Evolutionary conservation across 1,140 invertebrate genomes (phyloP), one percentile per base, ranked within the genome.

Genomic region (Drosophila persimilis): DNA sequence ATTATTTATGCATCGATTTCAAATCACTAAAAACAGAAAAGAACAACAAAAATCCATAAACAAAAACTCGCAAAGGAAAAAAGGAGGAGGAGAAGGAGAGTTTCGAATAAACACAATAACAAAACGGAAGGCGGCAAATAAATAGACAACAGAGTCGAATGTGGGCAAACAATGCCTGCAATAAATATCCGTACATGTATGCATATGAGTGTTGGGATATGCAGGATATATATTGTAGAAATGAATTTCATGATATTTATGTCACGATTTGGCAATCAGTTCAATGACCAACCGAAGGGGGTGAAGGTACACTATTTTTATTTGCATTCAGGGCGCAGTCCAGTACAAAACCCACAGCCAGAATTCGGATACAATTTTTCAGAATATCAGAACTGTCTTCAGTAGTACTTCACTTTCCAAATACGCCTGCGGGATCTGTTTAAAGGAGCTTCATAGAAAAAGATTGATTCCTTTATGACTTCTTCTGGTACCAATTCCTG

Each of bases 1-100:
- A 86, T 86, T 85, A 85, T 85, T 85, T 86, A 85, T 86, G 81
- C 77, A 88, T 77, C 81, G 73, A 86, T 81, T 77, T 77, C 73
- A 78, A 85, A 86, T 86, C 67, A 77, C 64, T 61, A 84, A 78
- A 72, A 59, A 73, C 60, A 73, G 43, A 74, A 47, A 51, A 53
- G 17, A 11, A 26, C 31, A 45, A 31, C 29, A 52, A 41, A 39
- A 11, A 73, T 44, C 58, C 20, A 41, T 44, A 63, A 71, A 77
- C 24, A 70, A 64, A 79, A 63, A 70, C 45, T 64, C 15, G 6
- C 43, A 64, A 74, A 39, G 17, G 17, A 39, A 39, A 39, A 20
- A 20, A 20, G 20, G 7, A 7, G 35, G 17, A 0, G 17, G 17
- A 17, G n/a, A n/a, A n/a, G 17, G 8, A 39, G 11, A 39, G 35